A percentile compares a stretch with the other conserved stretches of the same genome.
Evolutionary conservation across 2,888 invertebrate genomes (phyloP).

Genomic region (Harpalus rubripes): DNA sequence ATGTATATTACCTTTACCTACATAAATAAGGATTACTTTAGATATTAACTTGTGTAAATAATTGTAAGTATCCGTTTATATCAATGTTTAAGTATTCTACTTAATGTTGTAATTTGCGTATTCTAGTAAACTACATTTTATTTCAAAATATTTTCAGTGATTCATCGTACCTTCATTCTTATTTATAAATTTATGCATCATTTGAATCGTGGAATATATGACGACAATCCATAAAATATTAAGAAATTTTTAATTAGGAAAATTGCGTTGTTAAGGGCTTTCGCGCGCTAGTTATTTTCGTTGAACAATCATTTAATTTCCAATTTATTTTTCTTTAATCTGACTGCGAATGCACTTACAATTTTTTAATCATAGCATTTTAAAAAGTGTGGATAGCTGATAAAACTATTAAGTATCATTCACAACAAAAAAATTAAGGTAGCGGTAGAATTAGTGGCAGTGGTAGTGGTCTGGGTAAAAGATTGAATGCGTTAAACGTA

Average conservation of each 20-base stretch:
- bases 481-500: too few relatives aligned
- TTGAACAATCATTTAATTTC: too few relatives aligned
- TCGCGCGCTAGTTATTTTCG: too few relatives aligned
- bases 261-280: background rate
- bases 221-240: background rate
- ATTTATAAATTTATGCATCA: slow-evolving; percentile 34
- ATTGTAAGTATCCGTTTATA: slow-evolving; percentile 16
- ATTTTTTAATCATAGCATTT: too few relatives aligned
- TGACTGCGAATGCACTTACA: too few relatives aligned
- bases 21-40: slow-evolving; percentile 27
- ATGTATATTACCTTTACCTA: slow-evolving; percentile 42
- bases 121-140: slow-evolving; percentile 15
- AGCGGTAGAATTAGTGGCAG: too few relatives aligned
- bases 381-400: too few relatives aligned
- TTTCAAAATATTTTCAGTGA: slow-evolving; percentile 33
- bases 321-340: too few relatives aligned
- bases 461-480: too few relatives aligned
- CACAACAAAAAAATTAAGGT: too few relatives aligned
- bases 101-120: slow-evolving; percentile 13
- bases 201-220: background rate
- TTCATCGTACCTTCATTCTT: slow-evolving; percentile 43
- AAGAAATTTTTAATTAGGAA: background rate
- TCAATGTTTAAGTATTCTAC: slow-evolving; percentile 14
- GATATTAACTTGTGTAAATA: slow-evolving; percentile 31
- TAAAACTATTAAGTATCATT: too few relatives aligned